Conservation (phyloP, 2,888 invertebrate species). For the Microdon myrmicae region DNA sequence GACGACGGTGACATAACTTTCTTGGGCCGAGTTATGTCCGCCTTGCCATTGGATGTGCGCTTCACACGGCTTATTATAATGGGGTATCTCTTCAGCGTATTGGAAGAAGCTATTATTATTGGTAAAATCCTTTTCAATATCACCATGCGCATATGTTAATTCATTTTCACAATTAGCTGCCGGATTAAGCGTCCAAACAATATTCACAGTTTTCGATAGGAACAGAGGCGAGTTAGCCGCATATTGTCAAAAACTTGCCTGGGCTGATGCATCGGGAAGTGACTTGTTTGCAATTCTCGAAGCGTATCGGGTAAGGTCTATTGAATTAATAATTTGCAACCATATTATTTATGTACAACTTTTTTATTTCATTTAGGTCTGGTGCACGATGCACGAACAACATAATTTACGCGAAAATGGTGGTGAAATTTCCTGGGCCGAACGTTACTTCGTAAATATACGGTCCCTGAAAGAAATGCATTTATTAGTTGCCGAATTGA, state of each 20-base stretch:
- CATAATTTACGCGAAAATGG: slow-evolving; percentile 69
- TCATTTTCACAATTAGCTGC: slow-evolving; percentile 71
- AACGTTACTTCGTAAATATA: slow-evolving; percentile 75
- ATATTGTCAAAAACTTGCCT: slow-evolving; percentile 80
- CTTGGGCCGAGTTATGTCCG: slow-evolving; percentile 84
- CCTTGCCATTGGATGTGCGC: slow-evolving; percentile 83
- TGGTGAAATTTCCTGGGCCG: slow-evolving; percentile 75
- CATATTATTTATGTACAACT: neutral
- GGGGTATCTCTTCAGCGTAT: slow-evolving; percentile 85
- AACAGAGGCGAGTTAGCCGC: slow-evolving; percentile 71
- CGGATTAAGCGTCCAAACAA: slow-evolving; percentile 81
- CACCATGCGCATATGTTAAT: neutral
- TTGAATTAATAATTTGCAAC: neutral
- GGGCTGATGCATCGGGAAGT: slow-evolving; percentile 83
- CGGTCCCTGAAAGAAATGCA: slow-evolving; percentile 80
- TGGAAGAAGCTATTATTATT: slow-evolving; percentile 88
- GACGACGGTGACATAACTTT: slow-evolving; percentile 89
- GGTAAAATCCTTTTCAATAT: slow-evolving; percentile 65
- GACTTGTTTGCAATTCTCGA: slow-evolving; percentile 86
- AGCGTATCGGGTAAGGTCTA: slow-evolving; percentile 75
- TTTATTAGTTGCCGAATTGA: slow-evolving; percentile 77
- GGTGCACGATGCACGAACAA: slow-evolving; percentile 73
- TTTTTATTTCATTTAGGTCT: slow-evolving; percentile 69
- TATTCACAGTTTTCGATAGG: slow-evolving; percentile 81
- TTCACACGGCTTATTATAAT: slow-evolving; percentile 85